phyloP scores from a whole-genome alignment of 2,888 invertebrate species.

The Cerceris ruficornis region DNA sequence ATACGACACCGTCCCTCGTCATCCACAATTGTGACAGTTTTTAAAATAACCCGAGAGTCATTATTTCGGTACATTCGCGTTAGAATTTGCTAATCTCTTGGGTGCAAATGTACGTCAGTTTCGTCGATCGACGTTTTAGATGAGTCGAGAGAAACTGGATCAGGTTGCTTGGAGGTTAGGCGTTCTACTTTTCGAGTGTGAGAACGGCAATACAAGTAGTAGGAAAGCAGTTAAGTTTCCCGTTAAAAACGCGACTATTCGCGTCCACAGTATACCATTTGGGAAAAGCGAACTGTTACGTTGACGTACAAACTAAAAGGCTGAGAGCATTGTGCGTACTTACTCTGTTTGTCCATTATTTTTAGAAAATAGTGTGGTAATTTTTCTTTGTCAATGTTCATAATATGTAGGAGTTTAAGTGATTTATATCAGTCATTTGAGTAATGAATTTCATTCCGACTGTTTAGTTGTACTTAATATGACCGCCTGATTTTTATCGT shows the following conservation, averaged over 20 bases:
- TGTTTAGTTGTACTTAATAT: too few species aligned
- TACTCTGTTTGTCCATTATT: too few species aligned
- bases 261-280: not conserved
- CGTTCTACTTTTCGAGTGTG: slow-evolving; percentile 50
- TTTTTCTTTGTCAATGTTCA: too few species aligned
- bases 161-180: slow-evolving; percentile 45
- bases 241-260: slow-evolving; percentile 41
- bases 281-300: not conserved
- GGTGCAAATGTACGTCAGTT: slow-evolving; percentile 4
- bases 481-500: too few species aligned
- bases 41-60: not conserved
- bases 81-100: not conserved
- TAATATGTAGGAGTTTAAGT: too few species aligned
- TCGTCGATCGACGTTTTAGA: slow-evolving; percentile 44
- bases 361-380: too few species aligned
- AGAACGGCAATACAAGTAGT: slow-evolving; percentile 36
- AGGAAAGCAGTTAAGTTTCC: slow-evolving; percentile 31
- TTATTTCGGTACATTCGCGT: not conserved
- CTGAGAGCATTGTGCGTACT: too few species aligned
- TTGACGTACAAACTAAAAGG: not conserved
- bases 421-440: too few species aligned
- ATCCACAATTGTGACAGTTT: not conserved
- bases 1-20: not conserved
- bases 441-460: too few species aligned
- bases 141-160: slow-evolving; percentile 46